phyloP scores from a whole-genome alignment of 2,888 invertebrate species.

The Zygothrica quintamaculata region DNA sequence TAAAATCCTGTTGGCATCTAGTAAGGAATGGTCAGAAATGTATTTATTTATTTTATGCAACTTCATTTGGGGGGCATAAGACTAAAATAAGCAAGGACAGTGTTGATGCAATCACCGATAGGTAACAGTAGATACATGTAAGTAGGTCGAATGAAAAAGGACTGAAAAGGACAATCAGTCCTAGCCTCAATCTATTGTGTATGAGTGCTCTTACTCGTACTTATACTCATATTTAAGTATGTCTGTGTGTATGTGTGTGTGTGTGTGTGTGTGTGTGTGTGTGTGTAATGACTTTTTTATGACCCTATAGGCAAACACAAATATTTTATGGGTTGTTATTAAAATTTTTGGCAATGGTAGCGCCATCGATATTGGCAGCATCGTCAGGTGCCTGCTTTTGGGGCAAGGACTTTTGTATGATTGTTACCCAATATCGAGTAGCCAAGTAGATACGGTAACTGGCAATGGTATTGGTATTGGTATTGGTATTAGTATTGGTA shows the following conservation, averaged over 20 bases:
- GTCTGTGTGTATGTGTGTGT: slow-evolving; percentile 8
- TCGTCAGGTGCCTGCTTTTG: slow-evolving; percentile 6
- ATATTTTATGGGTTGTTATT: slow-evolving; percentile 81
- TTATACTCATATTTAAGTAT: too few relatives aligned
- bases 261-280: slow-evolving; percentile 32
- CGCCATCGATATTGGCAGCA: slow-evolving; percentile 33
- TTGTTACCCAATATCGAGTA: slow-evolving; percentile 5
- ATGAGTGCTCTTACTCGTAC: not conserved
- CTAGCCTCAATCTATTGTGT: slow-evolving; percentile 37
- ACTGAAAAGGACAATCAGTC: slow-evolving; percentile 14
- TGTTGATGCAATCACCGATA: slow-evolving; percentile 51
- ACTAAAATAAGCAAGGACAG: slow-evolving; percentile 49
- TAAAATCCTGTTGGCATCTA: slow-evolving; percentile 33
- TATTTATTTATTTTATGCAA: slow-evolving; percentile 68
- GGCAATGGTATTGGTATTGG: not conserved
- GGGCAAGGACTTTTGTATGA: slow-evolving; percentile 15
- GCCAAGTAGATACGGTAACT: not conserved
- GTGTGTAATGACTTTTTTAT: slow-evolving; percentile 79
- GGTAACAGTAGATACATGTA: slow-evolving; percentile 1
- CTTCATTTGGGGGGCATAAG: slow-evolving; percentile 46
- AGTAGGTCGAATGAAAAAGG: not conserved
- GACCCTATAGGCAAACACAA: slow-evolving; percentile 67
- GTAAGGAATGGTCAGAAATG: slow-evolving; percentile 49
- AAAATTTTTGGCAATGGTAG: slow-evolving; percentile 69
- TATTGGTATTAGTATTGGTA: too few relatives aligned